phyloP scores from a whole-genome alignment of 2,113 vertebrate species.

The Malurus elegans region DNA sequence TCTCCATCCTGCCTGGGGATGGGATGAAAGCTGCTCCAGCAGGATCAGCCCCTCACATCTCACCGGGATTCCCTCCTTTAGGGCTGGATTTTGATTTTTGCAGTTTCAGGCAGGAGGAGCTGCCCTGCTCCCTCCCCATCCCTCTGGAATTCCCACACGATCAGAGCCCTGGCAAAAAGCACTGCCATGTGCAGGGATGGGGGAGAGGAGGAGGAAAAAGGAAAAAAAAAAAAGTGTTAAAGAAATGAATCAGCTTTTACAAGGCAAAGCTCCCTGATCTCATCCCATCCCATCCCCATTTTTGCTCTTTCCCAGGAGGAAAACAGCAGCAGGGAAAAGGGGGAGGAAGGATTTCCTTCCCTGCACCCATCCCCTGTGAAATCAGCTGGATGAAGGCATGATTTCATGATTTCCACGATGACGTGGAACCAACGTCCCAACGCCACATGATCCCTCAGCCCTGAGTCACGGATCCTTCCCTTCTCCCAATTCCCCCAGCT shows the following conservation, averaged over 20 bases:
- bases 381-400: fast-evolving
- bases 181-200: neutral
- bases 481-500: neutral
- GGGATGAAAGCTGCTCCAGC: neutral
- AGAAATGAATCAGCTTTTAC: constrained; percentile 40
- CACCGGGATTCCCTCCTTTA: neutral
- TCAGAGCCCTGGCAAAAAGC: neutral
- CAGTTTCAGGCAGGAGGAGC: neutral
- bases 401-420: neutral
- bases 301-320: constrained; percentile 47
- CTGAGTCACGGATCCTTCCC: neutral
- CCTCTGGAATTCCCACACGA: neutral
- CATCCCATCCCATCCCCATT: constrained; percentile 7
- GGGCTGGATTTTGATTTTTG: neutral
- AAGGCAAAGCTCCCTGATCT: constrained; percentile 27
- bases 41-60: neutral
- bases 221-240: neutral
- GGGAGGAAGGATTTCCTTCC: constrained; percentile 53
- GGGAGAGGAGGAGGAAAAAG: neutral
- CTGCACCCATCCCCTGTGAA: neutral
- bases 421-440: neutral
- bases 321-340: neutral
- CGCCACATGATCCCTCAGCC: neutral
- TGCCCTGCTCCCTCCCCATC: neutral
- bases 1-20: neutral